Percentiles rank a stretch among this genome's conserved stretches.
Conservation (phyloP, 2,113 vertebrate genomes). For the Oriolus oriolus region DNA sequence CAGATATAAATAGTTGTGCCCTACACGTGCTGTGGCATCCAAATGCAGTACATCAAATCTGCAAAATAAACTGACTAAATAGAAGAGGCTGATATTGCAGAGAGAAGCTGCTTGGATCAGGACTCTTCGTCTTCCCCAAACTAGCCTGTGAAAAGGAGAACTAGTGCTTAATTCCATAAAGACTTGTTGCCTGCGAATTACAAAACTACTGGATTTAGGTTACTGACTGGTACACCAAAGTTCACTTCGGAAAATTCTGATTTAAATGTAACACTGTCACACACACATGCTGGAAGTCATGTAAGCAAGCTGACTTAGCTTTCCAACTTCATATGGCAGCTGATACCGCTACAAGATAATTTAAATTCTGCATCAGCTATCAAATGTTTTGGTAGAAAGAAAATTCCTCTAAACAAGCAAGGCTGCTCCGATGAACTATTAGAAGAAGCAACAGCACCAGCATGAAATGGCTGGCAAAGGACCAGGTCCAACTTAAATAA, state of each 20-base stretch:
- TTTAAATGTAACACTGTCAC: neutral
- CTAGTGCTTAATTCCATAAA: neutral
- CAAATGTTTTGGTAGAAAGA: neutral
- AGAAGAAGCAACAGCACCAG: neutral
- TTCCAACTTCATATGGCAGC: neutral
- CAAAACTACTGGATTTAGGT: neutral
- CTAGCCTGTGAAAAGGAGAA: neutral
- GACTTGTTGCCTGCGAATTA: neutral
- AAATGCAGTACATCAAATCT: neutral
- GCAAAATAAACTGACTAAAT: neutral
- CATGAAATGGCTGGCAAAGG: neutral
- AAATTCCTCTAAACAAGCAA: neutral
- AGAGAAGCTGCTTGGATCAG: neutral
- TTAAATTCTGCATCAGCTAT: neutral
- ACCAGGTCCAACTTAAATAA: neutral
- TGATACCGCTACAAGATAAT: neutral
- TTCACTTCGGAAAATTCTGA: neutral
- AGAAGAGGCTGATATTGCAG: neutral
- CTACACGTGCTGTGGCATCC: neutral
- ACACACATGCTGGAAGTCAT: neutral
- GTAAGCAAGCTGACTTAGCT: neutral
- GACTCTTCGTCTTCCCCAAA: neutral
- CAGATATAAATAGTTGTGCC: rapidly evolving
- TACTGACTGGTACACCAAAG: neutral
- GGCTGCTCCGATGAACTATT: neutral